Evolutionary conservation across 2,113 vertebrate genomes (phyloP).

Genomic region (Larimichthys polyactis): DNA sequence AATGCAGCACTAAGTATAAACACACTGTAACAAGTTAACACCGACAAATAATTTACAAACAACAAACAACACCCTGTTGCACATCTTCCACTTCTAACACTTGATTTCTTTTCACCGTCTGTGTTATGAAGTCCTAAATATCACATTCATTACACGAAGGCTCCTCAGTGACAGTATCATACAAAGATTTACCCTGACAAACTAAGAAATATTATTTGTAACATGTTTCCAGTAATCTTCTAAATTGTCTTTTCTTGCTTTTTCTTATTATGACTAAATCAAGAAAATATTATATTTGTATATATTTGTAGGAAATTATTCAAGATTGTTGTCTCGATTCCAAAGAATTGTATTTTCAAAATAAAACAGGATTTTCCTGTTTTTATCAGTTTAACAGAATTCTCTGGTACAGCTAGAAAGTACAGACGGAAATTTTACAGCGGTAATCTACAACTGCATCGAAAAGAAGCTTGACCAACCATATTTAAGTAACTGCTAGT

Average conservation of each 20-base stretch:
- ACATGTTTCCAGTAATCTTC: background rate
- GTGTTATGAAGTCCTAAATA: background rate
- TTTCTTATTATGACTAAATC: background rate
- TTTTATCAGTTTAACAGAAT: background rate
- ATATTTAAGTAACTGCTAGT: constrained; percentile 1
- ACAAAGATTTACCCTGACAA: constrained; percentile 13
- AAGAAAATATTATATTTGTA: background rate
- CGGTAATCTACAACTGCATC: background rate
- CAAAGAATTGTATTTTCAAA: too few relatives aligned
- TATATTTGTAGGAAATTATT: background rate
- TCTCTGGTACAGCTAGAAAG: background rate
- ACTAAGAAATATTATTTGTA: background rate
- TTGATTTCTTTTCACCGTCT: background rate
- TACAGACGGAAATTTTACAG: background rate
- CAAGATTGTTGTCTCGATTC: too few relatives aligned
- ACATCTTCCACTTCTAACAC: background rate
- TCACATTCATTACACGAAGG: constrained; percentile 17
- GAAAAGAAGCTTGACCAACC: background rate
- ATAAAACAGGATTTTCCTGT: too few relatives aligned
- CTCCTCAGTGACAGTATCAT: background rate
- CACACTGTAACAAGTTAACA: constrained; percentile 26
- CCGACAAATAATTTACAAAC: constrained; percentile 25
- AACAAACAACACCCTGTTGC: constrained; percentile 34
- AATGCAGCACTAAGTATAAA: constrained; percentile 27
- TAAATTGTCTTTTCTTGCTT: background rate